Conservation (phyloP, 2,797 vertebrate genomes). For the Phyllotis vaccarum region DNA sequence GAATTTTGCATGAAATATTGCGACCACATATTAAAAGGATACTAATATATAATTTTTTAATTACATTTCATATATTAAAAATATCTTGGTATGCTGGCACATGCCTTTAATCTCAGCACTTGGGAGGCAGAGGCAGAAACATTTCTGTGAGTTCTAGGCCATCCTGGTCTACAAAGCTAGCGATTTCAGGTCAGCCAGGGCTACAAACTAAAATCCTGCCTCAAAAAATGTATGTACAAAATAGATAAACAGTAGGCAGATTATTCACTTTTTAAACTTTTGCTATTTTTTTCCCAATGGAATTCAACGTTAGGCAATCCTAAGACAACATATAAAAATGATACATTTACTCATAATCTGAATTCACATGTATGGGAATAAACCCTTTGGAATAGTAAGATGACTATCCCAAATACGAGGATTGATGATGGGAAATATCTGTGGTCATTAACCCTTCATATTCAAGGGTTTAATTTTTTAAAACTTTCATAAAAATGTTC, state of each 20-base stretch:
- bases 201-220: not conserved
- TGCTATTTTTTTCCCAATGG: not conserved
- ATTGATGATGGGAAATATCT: not conserved
- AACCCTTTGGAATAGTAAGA: not conserved
- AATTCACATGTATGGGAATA: not conserved
- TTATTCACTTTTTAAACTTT: not conserved
- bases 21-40: conserved; percentile 29
- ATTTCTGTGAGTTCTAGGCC: too few relatives aligned
- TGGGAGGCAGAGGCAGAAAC: too few relatives aligned
- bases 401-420: not conserved
- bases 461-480: conserved; percentile 9
- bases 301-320: not conserved
- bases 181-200: not conserved
- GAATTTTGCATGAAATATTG: not conserved
- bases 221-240: not conserved
- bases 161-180: not conserved
- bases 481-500: not conserved
- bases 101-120: too few relatives aligned
- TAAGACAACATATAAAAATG: not conserved
- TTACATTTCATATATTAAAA: not conserved
- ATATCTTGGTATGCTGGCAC: too few relatives aligned
- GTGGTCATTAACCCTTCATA: not conserved
- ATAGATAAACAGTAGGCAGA: not conserved
- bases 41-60: not conserved
- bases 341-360: not conserved